Conservation (phyloP, 2,797 vertebrate genomes). For the Margarornis squamiger region DNA sequence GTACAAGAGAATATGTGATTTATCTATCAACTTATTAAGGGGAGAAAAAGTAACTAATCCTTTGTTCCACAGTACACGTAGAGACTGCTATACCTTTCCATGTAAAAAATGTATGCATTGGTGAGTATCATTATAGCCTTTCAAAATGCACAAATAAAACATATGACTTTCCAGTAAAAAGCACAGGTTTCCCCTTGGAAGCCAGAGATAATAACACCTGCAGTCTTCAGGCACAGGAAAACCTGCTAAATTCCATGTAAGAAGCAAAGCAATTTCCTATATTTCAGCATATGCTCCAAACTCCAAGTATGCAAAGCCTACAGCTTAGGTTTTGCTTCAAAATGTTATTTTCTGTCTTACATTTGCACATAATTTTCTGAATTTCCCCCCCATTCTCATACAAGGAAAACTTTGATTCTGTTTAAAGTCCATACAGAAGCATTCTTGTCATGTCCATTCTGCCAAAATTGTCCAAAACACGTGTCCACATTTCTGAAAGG, state of each 20-base stretch:
- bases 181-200: neutral
- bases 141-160: neutral
- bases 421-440: neutral
- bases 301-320: neutral
- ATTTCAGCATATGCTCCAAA: neutral
- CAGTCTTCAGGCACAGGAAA: neutral
- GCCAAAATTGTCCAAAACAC: neutral
- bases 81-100: neutral
- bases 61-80: neutral
- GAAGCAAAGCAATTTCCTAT: neutral
- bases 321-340: neutral
- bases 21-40: neutral
- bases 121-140: neutral
- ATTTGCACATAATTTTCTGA: neutral
- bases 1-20: neutral
- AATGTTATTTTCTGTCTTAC: neutral
- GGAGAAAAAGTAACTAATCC: neutral
- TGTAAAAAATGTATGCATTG: neutral
- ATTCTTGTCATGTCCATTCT: neutral
- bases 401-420: neutral
- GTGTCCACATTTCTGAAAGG: neutral
- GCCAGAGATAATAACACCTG: neutral
- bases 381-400: neutral
- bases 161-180: neutral
- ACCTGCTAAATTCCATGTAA: neutral